phyloP scores from a whole-genome alignment of 2,888 invertebrate genomes.

The Limnephilus marmoratus region DNA sequence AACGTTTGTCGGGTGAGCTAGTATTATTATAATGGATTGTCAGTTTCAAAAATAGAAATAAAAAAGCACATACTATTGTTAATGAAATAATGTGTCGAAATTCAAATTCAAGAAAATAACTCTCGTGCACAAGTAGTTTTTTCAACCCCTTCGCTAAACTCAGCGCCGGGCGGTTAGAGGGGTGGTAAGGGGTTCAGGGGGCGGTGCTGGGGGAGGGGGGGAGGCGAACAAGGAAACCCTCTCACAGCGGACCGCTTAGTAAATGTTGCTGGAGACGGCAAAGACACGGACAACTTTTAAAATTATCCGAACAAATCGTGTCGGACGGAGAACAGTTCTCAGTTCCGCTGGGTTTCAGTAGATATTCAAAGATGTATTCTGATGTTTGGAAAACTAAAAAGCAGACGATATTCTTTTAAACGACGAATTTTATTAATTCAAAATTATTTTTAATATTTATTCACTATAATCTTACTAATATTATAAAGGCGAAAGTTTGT shows the following conservation, averaged over 20 bases:
- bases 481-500: too few species aligned
- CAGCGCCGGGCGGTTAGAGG: neutral
- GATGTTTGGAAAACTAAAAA: neutral
- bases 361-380: neutral
- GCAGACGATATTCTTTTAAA: neutral
- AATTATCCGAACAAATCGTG: conserved; percentile 47
- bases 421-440: too few species aligned
- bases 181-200: neutral
- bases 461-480: too few species aligned
- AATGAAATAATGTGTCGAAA: neutral
- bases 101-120: neutral
- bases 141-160: neutral
- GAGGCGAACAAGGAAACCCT: conserved; percentile 36
- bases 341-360: neutral
- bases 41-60: too few species aligned
- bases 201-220: neutral
- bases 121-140: neutral
- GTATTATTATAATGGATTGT: too few species aligned
- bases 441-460: too few species aligned
- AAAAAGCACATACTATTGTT: too few species aligned
- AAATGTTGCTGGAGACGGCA: conserved; percentile 32
- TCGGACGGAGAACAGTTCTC: neutral
- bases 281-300: conserved; percentile 40
- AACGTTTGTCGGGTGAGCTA: too few species aligned
- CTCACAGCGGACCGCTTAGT: conserved; percentile 42